Conservation (phyloP, 2,113 vertebrate genomes). For the Lepus americanus region DNA sequence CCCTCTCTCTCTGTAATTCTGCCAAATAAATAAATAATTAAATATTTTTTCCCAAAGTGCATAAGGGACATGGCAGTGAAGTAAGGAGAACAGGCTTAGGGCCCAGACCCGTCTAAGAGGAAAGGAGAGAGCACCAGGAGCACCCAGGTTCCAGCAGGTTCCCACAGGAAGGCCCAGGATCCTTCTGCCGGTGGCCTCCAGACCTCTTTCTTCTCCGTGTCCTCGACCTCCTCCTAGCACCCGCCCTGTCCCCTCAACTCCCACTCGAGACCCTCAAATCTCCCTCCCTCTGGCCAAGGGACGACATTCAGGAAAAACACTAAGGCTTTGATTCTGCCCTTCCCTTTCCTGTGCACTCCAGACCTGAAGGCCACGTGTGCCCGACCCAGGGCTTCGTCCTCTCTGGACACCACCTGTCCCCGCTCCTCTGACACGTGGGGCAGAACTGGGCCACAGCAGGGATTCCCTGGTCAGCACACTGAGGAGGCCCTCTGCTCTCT, state of each 20-base stretch:
- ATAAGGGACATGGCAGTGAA: background rate
- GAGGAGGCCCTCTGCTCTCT: slow-evolving; percentile 62
- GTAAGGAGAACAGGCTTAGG: background rate
- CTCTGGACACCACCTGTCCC: background rate
- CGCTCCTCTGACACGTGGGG: background rate
- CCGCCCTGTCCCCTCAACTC: background rate
- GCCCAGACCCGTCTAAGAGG: slow-evolving; percentile 14
- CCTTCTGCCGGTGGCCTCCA: background rate
- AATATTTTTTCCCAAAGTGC: background rate
- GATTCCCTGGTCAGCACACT: slow-evolving; percentile 16
- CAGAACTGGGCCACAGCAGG: slow-evolving; percentile 10
- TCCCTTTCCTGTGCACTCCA: background rate
- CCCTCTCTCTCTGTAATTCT: too few species aligned
- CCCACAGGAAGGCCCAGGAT: background rate
- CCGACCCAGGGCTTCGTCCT: background rate
- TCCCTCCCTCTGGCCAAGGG: background rate
- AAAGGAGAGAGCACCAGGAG: background rate
- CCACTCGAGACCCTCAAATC: background rate
- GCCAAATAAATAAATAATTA: too few species aligned
- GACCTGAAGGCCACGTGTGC: background rate
- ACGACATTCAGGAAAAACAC: background rate
- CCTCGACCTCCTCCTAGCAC: background rate
- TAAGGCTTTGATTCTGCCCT: background rate
- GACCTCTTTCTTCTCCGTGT: background rate
- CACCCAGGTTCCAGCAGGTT: background rate